Conservation (phyloP, 2,888 invertebrate species). For the Leptopilina myrica region DNA sequence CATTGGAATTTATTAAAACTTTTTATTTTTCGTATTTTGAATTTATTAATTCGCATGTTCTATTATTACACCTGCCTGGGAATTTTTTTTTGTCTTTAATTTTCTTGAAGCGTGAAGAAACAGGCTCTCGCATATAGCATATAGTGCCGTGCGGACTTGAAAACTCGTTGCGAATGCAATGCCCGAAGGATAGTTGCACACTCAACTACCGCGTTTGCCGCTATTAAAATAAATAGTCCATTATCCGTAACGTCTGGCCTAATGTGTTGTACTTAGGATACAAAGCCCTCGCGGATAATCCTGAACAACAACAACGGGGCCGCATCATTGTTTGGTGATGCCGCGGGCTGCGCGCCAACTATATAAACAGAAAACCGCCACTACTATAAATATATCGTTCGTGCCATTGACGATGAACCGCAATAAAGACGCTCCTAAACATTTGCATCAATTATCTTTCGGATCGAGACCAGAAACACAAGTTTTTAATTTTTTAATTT, state of each 20-base stretch:
- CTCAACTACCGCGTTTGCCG: conserved; percentile 64
- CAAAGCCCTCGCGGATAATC: conserved; percentile 69
- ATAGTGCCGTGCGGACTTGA: background rate
- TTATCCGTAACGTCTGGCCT: conserved; percentile 64
- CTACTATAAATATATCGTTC: conserved; percentile 13
- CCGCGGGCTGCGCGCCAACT: conserved; percentile 62
- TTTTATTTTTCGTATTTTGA: too few species aligned
- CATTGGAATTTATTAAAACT: too few species aligned
- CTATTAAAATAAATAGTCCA: conserved; percentile 73
- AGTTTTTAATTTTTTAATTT: background rate
- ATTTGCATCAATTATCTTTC: conserved; percentile 59
- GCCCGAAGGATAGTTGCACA: conserved; percentile 58
- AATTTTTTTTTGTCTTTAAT: background rate
- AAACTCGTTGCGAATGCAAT: conserved; percentile 37
- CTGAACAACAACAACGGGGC: conserved; percentile 68
- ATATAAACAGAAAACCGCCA: conserved; percentile 62
- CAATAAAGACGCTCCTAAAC: conserved; percentile 51
- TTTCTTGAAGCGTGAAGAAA: conserved; percentile 17
- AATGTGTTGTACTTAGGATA: conserved; percentile 66
- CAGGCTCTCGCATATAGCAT: too few species aligned
- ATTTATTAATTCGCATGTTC: too few species aligned
- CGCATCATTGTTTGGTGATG: conserved; percentile 53
- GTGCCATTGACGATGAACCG: conserved; percentile 48
- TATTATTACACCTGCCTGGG: conserved; percentile 24
- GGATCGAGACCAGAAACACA: conserved; percentile 41